Evolutionary conservation across 2,797 vertebrate species (phyloP).

Genomic region (Mergus octosetaceus): DNA sequence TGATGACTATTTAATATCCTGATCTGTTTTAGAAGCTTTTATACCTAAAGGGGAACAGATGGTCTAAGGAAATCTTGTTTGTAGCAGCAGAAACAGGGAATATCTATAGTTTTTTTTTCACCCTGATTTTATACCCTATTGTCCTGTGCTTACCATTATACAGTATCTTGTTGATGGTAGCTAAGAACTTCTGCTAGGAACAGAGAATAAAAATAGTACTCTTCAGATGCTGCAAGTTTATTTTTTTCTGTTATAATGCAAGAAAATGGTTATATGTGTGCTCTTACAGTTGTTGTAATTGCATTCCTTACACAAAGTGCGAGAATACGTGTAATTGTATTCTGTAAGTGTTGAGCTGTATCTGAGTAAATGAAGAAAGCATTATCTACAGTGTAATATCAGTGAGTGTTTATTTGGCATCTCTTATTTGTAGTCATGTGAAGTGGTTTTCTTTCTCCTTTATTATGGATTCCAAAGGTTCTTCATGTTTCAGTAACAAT

Average conservation of each 20-base stretch:
- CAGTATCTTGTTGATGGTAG: not conserved
- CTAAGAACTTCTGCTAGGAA: not conserved
- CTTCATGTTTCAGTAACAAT: not conserved
- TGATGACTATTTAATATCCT: slow-evolving; percentile 43
- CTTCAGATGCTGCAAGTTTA: not conserved
- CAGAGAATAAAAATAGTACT: not conserved
- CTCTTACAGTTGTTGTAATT: not conserved
- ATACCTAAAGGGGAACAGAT: slow-evolving; percentile 53
- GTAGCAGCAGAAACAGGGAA: not conserved
- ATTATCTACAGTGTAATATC: not conserved
- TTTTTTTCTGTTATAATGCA: not conserved
- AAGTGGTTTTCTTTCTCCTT: not conserved
- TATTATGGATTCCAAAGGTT: not conserved
- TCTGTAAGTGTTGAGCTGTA: not conserved
- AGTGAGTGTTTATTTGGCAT: not conserved
- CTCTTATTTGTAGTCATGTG: not conserved
- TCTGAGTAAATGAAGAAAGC: not conserved
- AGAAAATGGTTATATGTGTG: not conserved
- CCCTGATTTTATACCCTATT: not conserved
- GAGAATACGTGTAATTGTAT: not conserved
- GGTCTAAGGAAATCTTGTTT: slow-evolving; percentile 52
- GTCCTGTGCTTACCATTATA: not conserved
- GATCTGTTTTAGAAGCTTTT: slow-evolving; percentile 35
- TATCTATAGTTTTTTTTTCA: not conserved
- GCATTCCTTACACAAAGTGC: not conserved